Conservation (phyloP, 53 echinoderm and acorn worm species). For the Echinarachnius parma region DNA sequence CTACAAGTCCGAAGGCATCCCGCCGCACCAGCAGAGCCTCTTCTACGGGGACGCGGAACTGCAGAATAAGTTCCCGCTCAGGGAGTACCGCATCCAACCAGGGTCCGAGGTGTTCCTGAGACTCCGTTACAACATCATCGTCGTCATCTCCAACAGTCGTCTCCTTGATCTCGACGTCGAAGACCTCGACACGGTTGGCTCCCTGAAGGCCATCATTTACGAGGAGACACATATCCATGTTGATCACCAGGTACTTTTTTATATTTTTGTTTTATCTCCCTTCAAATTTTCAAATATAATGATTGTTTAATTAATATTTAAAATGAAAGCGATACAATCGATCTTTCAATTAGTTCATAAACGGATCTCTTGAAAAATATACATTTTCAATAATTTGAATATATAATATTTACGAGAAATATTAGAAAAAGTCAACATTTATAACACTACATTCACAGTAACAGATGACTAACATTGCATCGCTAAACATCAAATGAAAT, state of each 20-base stretch:
- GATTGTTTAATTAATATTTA: too few relatives aligned
- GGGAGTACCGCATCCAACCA: constrained; percentile 7
- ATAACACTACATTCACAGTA: too few relatives aligned
- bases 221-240: constrained; percentile 21
- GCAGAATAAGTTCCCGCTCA: constrained; percentile 21
- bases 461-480: too few relatives aligned
- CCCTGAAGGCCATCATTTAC: constrained; percentile 4
- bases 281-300: too few relatives aligned
- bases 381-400: too few relatives aligned
- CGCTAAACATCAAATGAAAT: too few relatives aligned
- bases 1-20: constrained; percentile 37
- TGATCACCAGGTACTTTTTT: constrained; percentile 25
- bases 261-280: too few relatives aligned
- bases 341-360: too few relatives aligned
- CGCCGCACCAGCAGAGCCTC: constrained; percentile 39
- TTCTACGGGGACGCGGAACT: constrained; percentile 31
- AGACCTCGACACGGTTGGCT: constrained; percentile 28
- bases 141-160: constrained; percentile 1
- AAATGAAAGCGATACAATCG: too few relatives aligned
- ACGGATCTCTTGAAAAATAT: too few relatives aligned
- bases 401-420: too few relatives aligned
- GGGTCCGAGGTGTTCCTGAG: constrained; percentile 30
- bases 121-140: constrained; percentile 20
- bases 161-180: constrained; percentile 14
- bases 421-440: too few relatives aligned